Percentiles rank a stretch among this genome's conserved stretches.
Evolutionary conservation across 2,113 vertebrate species (phyloP).

Genomic region (Python bivittatus): DNA sequence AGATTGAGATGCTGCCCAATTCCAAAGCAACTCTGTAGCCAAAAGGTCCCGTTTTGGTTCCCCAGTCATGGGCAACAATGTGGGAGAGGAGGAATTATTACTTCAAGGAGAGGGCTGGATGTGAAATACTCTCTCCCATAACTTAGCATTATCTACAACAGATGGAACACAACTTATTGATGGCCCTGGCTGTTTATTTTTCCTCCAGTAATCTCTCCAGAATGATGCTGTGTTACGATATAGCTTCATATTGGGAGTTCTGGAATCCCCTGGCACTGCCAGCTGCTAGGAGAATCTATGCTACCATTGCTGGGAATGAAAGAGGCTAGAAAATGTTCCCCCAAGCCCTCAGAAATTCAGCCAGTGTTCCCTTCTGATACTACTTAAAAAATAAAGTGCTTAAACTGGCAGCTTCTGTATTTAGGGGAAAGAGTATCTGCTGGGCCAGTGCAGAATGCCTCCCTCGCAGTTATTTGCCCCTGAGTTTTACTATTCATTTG

Average conservation of each 20-base stretch:
- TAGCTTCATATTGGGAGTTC: background rate
- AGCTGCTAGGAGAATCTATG: background rate
- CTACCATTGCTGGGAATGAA: background rate
- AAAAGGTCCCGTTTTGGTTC: background rate
- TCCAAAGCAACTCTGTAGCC: background rate
- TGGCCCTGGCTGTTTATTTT: background rate
- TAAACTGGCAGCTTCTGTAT: background rate
- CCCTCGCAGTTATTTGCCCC: background rate
- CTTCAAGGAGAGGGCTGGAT: background rate
- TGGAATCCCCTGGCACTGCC: background rate
- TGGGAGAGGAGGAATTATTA: too few relatives aligned
- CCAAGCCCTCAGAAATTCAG: background rate
- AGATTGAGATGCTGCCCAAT: background rate
- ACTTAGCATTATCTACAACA: background rate
- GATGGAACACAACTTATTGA: background rate
- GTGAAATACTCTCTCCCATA: background rate
- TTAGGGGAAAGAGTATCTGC: background rate
- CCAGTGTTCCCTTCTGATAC: background rate
- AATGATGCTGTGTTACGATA: background rate
- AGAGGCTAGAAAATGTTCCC: background rate
- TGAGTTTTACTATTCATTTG: background rate
- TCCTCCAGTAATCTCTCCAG: background rate
- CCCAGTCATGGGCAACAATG: too few relatives aligned
- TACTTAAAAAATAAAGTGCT: background rate
- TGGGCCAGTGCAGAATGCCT: background rate